Base-by-base conservation (phyloP, 2,797 vertebrate species). In the Gambelia wislizenii region DNA sequence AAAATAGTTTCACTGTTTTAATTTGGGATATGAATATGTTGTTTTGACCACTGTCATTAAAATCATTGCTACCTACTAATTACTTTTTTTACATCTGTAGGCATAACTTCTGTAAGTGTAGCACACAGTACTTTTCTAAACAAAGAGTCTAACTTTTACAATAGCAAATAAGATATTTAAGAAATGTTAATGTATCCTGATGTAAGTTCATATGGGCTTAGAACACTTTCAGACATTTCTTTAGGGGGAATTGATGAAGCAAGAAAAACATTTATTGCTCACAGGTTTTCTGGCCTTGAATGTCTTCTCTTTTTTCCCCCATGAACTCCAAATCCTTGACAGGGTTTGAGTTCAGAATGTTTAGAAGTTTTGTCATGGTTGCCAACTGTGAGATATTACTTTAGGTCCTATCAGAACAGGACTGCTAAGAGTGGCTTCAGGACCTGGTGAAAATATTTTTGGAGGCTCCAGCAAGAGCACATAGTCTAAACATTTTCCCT, bases 1-100 rank as follows among this genome's bases (percentile, higher is more conserved):
- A 78, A 67, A 91, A 87, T 54, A 22, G 80, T 79, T 75, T 76
- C 33, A 78, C 27, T 75, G 77, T 90, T 82, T 70, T 75, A 88
- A 87, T 81, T 81, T 87, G 25, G 22, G 49, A 6, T 80, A 64
- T 74, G 80, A 39, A 85, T 36, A 22, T 81, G 44, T 86, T n/a
- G n/a, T 25, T 61, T 75, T 72, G 16, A 36, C 16, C n/a, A 16
- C 27, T 82, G 44, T 86, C 42, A 67, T 52, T 88, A 83, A 59
- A 42, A 56, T 49, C 36, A 52, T n/a, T n/a, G n/a, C n/a, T n/a
- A n/a, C n/a, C n/a, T n/a, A n/a, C n/a, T n/a, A n/a, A n/a, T n/a
- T n/a, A n/a, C n/a, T n/a, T n/a, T n/a, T n/a, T 74, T 86, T 82
- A 54, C 16, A 44, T 42, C 44, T 52, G 6, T 72, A 67, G 30